A percentile compares a stretch with the other conserved stretches of the same genome.
Conservation (phyloP, 2,888 invertebrate genomes). For the Coecobrya sp. region DNA sequence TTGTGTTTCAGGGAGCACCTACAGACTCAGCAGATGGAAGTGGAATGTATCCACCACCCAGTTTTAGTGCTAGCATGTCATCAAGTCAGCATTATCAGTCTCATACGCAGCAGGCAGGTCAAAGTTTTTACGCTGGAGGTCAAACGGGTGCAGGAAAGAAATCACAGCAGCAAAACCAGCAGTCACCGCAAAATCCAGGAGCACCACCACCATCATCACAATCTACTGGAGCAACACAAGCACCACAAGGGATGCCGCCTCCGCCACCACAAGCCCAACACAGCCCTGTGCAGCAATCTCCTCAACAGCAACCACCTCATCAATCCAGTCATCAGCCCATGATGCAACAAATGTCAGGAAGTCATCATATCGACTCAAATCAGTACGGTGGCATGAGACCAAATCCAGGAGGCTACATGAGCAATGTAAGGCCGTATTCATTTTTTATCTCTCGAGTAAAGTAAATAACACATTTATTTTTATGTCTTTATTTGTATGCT, state of each 20-base stretch:
- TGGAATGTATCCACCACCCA: slow-evolving; percentile 86
- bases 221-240: slow-evolving; percentile 59
- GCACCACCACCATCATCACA: slow-evolving; percentile 77
- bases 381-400: slow-evolving; percentile 85
- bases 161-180: slow-evolving; percentile 87
- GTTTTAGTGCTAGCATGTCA: slow-evolving; percentile 85
- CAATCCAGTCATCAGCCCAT: slow-evolving; percentile 83
- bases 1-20: slow-evolving; percentile 84
- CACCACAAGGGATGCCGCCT: slow-evolving; percentile 68
- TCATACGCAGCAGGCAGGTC: slow-evolving; percentile 89
- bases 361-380: slow-evolving; percentile 84
- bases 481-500: background rate
- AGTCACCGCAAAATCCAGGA: slow-evolving; percentile 86
- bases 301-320: slow-evolving; percentile 82
- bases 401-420: slow-evolving; percentile 81
- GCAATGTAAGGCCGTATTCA: slow-evolving; percentile 76
- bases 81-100: slow-evolving; percentile 89
- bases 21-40: slow-evolving; percentile 85
- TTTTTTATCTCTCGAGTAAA: no score
- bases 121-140: slow-evolving; percentile 85
- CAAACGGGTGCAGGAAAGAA: slow-evolving; percentile 86
- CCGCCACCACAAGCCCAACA: slow-evolving; percentile 75
- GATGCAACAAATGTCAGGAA: slow-evolving; percentile 84
- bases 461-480: no score
- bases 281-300: slow-evolving; percentile 77